Conservation (phyloP, 2,888 invertebrate genomes). For the Periphyllus acericola region DNA sequence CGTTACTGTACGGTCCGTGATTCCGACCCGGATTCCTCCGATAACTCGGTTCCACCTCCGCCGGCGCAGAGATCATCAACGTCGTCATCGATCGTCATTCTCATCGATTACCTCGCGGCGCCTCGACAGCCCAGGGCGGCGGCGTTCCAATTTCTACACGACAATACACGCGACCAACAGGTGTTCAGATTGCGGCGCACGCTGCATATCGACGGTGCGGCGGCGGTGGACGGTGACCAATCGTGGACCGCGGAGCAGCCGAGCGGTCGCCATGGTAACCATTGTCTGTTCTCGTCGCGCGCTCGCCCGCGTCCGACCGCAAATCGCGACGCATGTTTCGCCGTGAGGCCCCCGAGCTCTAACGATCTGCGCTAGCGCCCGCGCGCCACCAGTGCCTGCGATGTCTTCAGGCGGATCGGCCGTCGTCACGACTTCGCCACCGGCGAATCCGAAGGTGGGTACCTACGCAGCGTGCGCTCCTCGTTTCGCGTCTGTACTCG, state of each 20-base stretch:
- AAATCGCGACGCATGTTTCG: background rate
- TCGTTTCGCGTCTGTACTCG: background rate
- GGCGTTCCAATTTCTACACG: background rate
- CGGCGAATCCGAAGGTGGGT: constrained; percentile 2
- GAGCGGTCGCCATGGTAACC: constrained; percentile 27
- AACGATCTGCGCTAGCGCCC: constrained; percentile 28
- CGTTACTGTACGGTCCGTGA: no score
- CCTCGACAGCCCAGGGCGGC: no score
- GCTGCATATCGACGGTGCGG: background rate
- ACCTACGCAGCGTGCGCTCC: background rate
- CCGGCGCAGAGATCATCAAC: no score
- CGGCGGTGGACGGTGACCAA: no score
- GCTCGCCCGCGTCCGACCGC: background rate
- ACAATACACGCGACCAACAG: background rate
- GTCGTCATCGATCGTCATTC: no score
- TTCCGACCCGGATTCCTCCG: no score
- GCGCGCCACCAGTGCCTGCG: background rate
- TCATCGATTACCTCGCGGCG: no score
- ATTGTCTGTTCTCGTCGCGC: background rate
- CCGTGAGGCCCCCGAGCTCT: constrained; percentile 17
- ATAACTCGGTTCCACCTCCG: no score
- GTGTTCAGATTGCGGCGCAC: background rate
- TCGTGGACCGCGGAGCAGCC: background rate
- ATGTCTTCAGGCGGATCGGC: background rate
- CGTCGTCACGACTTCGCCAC: background rate